These are phyloP conservation scores for Pristionchus japonicus DNA, from an alignment of 2,888 invertebrate genomes.

Conservation along the genomic window DNA sequence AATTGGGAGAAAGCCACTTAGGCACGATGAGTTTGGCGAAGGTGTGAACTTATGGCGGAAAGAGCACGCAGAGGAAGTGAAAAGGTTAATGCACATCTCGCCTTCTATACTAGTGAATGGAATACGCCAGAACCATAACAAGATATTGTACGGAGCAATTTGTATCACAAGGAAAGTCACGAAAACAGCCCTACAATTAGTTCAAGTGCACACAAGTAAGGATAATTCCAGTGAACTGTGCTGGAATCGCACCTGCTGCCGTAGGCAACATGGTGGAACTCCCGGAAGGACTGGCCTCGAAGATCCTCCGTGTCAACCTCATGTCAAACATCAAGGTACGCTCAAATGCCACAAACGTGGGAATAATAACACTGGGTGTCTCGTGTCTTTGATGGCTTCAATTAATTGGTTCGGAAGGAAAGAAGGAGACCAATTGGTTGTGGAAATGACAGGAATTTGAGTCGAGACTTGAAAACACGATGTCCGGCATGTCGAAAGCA, in stretches of 20 bases:
- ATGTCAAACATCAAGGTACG: conserved; percentile 66
- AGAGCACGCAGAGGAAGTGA: background rate
- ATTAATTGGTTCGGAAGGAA: background rate
- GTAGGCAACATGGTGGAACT: conserved; percentile 70
- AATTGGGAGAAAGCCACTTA: background rate
- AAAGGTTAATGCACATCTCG: background rate
- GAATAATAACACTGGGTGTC: background rate
- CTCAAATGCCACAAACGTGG: background rate
- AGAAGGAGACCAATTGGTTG: background rate
- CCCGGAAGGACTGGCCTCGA: conserved; percentile 66
- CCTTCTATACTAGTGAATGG: background rate
- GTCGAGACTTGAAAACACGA: background rate
- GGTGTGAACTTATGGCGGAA: background rate
- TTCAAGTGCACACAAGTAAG: too few relatives aligned
- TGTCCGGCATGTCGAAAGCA: background rate
- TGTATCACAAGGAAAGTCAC: too few relatives aligned
- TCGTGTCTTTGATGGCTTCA: background rate
- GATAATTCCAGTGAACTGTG: conserved; percentile 69
- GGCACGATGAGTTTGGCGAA: background rate
- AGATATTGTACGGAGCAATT: too few relatives aligned
- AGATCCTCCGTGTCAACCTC: conserved; percentile 71
- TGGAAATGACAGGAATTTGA: conserved; percentile 7
- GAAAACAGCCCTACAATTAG: too few relatives aligned
- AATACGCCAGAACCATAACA: background rate
- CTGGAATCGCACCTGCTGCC: conserved; percentile 70